Evolutionary conservation across 2,888 invertebrate genomes (phyloP).

Genomic region (Coenonympha glycerion): DNA sequence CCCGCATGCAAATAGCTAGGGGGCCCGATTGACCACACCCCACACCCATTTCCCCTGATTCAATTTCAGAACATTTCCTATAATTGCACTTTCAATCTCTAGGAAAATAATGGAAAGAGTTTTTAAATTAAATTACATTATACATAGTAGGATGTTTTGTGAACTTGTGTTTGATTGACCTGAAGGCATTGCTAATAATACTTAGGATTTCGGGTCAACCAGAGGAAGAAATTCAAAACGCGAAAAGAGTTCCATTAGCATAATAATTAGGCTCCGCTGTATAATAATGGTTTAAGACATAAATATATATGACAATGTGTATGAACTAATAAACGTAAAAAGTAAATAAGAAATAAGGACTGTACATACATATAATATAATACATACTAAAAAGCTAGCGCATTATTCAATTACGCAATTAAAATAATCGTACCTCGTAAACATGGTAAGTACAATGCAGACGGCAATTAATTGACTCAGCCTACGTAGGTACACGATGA

Average conservation of each 20-base stretch:
- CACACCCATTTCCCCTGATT: background rate
- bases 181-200: no score
- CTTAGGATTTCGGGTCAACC: no score
- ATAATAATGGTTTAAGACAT: no score
- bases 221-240: no score
- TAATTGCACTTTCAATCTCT: constrained; percentile 2
- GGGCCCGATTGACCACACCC: constrained; percentile 1
- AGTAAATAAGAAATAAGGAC: no score
- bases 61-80: background rate
- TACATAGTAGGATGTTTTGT: no score
- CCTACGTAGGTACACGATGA: background rate
- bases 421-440: background rate
- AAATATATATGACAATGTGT: no score
- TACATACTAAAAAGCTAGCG: background rate
- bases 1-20: constrained; percentile 6
- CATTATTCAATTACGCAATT: background rate
- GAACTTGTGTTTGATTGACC: no score
- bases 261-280: no score
- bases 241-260: no score
- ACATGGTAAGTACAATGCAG: background rate
- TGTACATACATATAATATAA: background rate
- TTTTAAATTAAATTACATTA: no score
- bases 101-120: background rate
- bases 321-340: no score
- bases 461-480: constrained; percentile 21